Evolutionary conservation across 2,797 vertebrate species (phyloP).

Genomic region (Semaprochilodus insignis): DNA sequence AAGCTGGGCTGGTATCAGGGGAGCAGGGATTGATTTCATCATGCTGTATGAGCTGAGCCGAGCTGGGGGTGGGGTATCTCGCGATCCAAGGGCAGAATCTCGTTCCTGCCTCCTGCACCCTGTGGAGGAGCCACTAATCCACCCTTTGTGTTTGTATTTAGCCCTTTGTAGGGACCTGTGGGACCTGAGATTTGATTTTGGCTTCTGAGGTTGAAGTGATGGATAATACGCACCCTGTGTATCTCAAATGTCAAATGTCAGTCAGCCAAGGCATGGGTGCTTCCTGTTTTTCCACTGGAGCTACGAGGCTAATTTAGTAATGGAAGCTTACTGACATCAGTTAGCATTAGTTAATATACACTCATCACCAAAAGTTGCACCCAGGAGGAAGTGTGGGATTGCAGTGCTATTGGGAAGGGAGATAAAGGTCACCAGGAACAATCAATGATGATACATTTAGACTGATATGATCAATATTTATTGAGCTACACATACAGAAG

Average conservation of each 20-base stretch:
- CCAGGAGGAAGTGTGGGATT: too few relatives aligned
- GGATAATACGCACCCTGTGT: not conserved
- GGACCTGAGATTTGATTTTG: not conserved
- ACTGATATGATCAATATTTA: too few relatives aligned
- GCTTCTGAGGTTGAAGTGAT: not conserved
- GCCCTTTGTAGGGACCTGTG: not conserved
- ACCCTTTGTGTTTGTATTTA: not conserved
- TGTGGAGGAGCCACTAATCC: not conserved
- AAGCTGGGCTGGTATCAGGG: not conserved
- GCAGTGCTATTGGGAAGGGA: too few relatives aligned
- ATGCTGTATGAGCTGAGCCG: not conserved
- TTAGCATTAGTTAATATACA: too few relatives aligned
- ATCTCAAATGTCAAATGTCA: too few relatives aligned
- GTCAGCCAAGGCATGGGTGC: too few relatives aligned
- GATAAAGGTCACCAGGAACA: too few relatives aligned
- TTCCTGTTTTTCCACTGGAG: too few relatives aligned
- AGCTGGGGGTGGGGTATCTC: not conserved
- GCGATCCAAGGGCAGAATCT: slow-evolving; percentile 5
- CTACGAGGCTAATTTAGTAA: not conserved
- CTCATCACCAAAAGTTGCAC: too few relatives aligned
- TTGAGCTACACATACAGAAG: too few relatives aligned
- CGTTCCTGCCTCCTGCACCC: not conserved
- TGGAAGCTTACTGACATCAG: not conserved
- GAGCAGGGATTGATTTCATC: not conserved
- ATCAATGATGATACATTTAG: too few relatives aligned